phyloP scores from a whole-genome alignment of 1,140 invertebrate genomes.

The Hermatobates lingyangjiaoensis region DNA sequence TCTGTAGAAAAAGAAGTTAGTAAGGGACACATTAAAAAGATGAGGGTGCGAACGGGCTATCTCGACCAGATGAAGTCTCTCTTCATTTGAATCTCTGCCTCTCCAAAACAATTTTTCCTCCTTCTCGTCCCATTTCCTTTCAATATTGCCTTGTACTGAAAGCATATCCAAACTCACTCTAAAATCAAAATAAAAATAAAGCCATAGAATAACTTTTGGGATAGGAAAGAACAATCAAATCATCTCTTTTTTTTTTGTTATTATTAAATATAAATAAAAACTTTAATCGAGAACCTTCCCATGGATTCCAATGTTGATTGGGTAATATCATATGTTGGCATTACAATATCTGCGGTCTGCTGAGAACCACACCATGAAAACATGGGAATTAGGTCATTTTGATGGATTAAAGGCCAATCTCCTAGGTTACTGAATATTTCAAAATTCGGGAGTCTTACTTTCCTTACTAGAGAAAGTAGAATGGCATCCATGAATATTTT shows the following conservation, averaged over 20 bases:
- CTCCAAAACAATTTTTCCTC: conserved; percentile 69
- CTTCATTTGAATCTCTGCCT: conserved; percentile 69
- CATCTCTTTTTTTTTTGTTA: too few species aligned
- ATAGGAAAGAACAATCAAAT: too few species aligned
- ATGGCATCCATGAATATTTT: conserved; percentile 88
- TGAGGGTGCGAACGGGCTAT: conserved; percentile 57
- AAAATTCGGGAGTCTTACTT: conserved; percentile 67
- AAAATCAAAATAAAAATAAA: conserved; percentile 19
- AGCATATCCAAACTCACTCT: conserved; percentile 77
- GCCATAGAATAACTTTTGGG: neutral
- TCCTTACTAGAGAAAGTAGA: conserved; percentile 60
- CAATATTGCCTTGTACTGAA: conserved; percentile 64
- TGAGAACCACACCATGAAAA: conserved; percentile 92
- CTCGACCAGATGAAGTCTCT: conserved; percentile 65
- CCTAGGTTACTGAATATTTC: conserved; percentile 88
- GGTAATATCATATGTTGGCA: conserved; percentile 90
- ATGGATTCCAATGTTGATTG: conserved; percentile 80
- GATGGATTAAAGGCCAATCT: conserved; percentile 73
- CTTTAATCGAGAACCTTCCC: conserved; percentile 42
- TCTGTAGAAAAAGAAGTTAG: conserved; percentile 91
- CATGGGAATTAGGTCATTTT: conserved; percentile 44
- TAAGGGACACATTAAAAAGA: conserved; percentile 77
- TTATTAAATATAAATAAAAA: neutral
- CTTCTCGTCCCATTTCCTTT: conserved; percentile 52
- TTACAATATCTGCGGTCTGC: conserved; percentile 66